Evolutionary conservation across 2,113 vertebrate species (phyloP).

Genomic region (Hemiprocne comata): DNA sequence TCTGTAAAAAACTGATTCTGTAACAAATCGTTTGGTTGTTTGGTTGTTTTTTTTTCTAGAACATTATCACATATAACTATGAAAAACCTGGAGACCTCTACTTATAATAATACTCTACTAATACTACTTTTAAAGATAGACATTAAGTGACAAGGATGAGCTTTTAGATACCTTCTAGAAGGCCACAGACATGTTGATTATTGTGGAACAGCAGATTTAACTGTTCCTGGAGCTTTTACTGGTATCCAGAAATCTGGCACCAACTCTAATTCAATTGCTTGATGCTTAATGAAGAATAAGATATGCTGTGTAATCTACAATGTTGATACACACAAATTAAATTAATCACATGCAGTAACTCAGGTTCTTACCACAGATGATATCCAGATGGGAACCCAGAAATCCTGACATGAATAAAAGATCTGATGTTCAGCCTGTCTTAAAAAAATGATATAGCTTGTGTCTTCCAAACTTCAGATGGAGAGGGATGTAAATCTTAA

Average conservation of each 20-base stretch:
- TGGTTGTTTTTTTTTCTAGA: neutral
- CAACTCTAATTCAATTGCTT: neutral
- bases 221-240: neutral
- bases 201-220: neutral
- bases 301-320: neutral
- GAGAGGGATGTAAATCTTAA: neutral
- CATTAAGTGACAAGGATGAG: neutral
- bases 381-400: neutral
- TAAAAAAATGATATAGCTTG: neutral
- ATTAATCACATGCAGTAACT: neutral
- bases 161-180: neutral
- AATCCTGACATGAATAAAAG: neutral
- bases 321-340: neutral
- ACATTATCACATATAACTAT: neutral
- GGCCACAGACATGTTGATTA: neutral
- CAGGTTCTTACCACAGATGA: neutral
- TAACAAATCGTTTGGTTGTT: neutral
- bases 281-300: neutral
- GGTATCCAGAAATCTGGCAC: neutral
- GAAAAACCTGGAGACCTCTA: neutral
- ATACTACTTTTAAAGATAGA: neutral
- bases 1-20: no score
- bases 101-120: neutral
- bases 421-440: neutral
- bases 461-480: neutral